A percentile compares a stretch with the other conserved stretches of the same genome.
Evolutionary conservation across 2,797 vertebrate species (phyloP).

Genomic region (Synanceia verrucosa): DNA sequence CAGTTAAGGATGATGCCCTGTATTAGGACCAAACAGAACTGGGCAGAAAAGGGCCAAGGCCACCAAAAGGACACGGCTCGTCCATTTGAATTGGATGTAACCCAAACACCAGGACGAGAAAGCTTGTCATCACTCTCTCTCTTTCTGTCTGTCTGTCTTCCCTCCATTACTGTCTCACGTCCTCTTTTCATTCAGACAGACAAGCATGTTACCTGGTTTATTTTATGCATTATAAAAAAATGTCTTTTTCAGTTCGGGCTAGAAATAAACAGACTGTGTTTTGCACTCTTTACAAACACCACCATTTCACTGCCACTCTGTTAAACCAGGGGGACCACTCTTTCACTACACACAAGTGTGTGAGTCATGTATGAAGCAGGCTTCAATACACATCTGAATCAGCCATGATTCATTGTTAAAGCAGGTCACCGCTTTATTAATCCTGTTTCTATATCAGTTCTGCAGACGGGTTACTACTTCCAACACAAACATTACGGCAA

Average conservation of each 20-base stretch:
- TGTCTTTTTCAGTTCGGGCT: neutral
- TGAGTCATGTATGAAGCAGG: conserved; percentile 62
- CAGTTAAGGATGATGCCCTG: conserved; percentile 18
- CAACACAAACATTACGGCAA: neutral
- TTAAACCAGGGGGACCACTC: conserved; percentile 50
- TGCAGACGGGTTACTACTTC: conserved; percentile 38
- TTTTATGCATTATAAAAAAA: neutral
- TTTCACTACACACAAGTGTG: conserved; percentile 48
- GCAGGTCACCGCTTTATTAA: conserved; percentile 50
- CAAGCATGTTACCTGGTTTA: neutral
- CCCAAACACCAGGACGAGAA: conserved; percentile 21
- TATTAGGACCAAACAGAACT: conserved; percentile 17
- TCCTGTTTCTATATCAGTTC: conserved; percentile 45
- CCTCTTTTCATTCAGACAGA: neutral
- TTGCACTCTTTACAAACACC: conserved; percentile 6
- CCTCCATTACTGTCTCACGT: neutral
- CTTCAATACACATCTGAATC: conserved; percentile 55
- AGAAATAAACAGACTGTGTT: conserved; percentile 6
- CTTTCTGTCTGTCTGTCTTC: neutral
- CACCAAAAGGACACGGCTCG: conserved; percentile 32
- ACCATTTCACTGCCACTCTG: conserved; percentile 23
- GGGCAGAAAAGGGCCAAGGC: conserved; percentile 22
- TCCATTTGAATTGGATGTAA: conserved; percentile 29
- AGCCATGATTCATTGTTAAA: conserved; percentile 65
- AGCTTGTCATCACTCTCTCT: neutral